Base-by-base conservation (phyloP, 1,140 invertebrate species). In the Carposina sasakii region DNA sequence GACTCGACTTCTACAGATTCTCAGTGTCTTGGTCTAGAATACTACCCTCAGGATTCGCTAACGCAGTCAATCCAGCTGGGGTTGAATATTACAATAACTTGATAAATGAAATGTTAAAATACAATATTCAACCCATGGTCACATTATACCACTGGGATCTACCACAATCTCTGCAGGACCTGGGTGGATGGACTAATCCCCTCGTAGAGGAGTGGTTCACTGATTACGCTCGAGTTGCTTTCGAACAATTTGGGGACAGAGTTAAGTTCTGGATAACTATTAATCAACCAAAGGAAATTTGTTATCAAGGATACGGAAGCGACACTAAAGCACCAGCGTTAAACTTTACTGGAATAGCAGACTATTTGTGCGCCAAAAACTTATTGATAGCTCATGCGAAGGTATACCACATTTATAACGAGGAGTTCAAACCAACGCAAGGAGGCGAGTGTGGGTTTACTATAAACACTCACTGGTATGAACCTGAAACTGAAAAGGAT, bases 11-110 rank as follows among this genome's bases (percentile, higher is more conserved):
- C 17, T 91, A 91, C 58, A 73, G 90, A 9, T 90, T 91, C 65
- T 91, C 89, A 0, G 61, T 91, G 36, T 86, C 88, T 1, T 91
- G 90, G 89, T 50, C 88, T 1, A 57, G 88, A 43, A 67, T 89
- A 13, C 52, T 88, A 1, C 86, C 88, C 4, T 71, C 60, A 17
- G 86, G 87, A n/a, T 86, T 75, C 39, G n/a, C 75, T 2, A 67
- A 85, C 21, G 45, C 65, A 3, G 49, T 86, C 4, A 88, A 87
- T 54, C 41, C 70, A 51, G 54, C 75, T 41, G 88, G 88, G 22
- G 67, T 90, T 19, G 53, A 81, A 16, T 90, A 89, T 55, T 90
- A 90, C 56, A 87, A 88, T 52, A 67, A 74, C 20, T 47, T 90
- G 3, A 87, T 90, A 16, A 60, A 89, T 60, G 84, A 77, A 52